Conservation (phyloP, 2,797 vertebrate genomes). For the Cyprinella venusta region DNA sequence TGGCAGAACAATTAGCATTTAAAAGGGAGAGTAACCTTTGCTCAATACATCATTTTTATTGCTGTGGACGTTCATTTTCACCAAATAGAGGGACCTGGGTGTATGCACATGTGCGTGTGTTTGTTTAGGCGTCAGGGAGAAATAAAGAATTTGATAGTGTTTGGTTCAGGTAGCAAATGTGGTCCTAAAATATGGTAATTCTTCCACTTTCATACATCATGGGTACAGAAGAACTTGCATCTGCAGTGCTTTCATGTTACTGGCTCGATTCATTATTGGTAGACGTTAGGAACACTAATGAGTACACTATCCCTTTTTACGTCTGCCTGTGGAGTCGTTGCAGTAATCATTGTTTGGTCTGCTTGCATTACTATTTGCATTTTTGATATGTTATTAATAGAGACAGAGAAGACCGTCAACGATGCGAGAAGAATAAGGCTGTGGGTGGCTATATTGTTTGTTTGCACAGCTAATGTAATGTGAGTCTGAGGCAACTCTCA, state of each 20-base stretch:
- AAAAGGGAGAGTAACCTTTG: constrained; percentile 89
- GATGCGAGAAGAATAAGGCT: neutral
- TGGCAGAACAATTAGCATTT: constrained; percentile 93
- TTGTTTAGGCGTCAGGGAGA: constrained; percentile 4
- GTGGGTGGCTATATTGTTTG: neutral
- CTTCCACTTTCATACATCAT: constrained; percentile 3
- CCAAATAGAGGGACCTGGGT: constrained; percentile 61
- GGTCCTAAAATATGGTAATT: constrained; percentile 15
- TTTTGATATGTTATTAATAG: constrained; percentile 14
- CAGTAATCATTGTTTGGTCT: constrained; percentile 20
- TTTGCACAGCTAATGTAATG: neutral
- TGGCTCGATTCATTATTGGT: constrained; percentile 19
- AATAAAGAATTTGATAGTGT: constrained; percentile 12
- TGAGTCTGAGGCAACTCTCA: neutral
- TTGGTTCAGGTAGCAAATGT: constrained; percentile 15
- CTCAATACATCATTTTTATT: constrained; percentile 85
- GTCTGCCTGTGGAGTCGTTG: neutral
- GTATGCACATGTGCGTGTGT: neutral
- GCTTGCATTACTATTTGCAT: constrained; percentile 28
- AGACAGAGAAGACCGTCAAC: neutral
- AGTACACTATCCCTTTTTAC: neutral
- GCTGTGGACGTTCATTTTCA: constrained; percentile 79
- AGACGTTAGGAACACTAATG: constrained; percentile 24
- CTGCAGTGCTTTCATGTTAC: constrained; percentile 12
- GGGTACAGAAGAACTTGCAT: neutral